Percentiles rank a stretch among this genome's conserved stretches.
Evolutionary conservation across 2,888 invertebrate species (phyloP).

Genomic region (Listrodromus nycthemerus): DNA sequence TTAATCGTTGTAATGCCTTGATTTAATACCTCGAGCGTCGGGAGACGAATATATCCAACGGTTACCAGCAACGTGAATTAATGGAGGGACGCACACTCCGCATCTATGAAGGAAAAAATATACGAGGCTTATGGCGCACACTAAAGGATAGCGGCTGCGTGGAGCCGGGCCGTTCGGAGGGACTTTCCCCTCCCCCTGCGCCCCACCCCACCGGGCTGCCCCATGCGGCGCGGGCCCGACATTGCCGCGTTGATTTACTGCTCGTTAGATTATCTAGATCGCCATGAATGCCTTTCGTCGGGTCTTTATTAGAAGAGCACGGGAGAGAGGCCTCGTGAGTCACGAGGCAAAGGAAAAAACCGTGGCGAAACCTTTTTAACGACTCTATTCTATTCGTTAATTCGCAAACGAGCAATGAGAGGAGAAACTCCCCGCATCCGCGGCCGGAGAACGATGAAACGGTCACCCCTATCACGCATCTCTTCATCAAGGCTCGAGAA

Average conservation of each 20-base stretch:
- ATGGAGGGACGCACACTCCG: constrained; percentile 77
- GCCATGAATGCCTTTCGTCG: constrained; percentile 66
- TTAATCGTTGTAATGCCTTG: constrained; percentile 82
- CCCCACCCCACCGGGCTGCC: too few species aligned
- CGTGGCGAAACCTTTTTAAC: constrained; percentile 57
- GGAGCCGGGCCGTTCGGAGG: constrained; percentile 7
- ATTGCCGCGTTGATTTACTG: constrained; percentile 66
- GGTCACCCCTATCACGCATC: constrained; percentile 17
- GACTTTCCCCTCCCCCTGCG: not conserved
- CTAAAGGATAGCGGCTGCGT: constrained; percentile 48
- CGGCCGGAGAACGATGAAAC: not conserved
- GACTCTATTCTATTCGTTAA: constrained; percentile 68
- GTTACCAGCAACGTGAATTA: constrained; percentile 72
- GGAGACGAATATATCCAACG: constrained; percentile 73
- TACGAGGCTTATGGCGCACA: constrained; percentile 65
- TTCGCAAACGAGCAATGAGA: constrained; percentile 43
- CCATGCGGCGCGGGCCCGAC: constrained; percentile 12
- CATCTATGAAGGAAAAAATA: constrained; percentile 72
- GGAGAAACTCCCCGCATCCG: constrained; percentile 9
- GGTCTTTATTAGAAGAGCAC: constrained; percentile 62
- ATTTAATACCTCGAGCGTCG: constrained; percentile 76
- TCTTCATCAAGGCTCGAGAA: constrained; percentile 18
- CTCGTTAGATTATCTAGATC: constrained; percentile 70
- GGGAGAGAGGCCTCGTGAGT: constrained; percentile 21
- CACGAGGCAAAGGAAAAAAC: constrained; percentile 46